phyloP scores from a whole-genome alignment of 2,888 invertebrate genomes.

The Drosophila kanekoi region DNA sequence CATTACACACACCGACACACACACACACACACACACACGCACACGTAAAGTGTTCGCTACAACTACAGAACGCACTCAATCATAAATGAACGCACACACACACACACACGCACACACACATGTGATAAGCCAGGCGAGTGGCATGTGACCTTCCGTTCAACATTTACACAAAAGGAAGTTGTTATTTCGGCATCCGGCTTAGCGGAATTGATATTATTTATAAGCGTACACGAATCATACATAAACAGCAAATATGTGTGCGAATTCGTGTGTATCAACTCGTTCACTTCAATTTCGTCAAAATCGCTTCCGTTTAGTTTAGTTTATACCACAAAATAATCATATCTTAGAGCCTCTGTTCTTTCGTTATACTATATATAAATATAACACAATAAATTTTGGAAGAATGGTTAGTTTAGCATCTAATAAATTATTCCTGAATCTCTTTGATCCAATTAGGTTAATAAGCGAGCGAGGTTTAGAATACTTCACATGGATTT shows the following conservation, averaged over 20 bases:
- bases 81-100: constrained; percentile 63
- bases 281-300: constrained; percentile 21
- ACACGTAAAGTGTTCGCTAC: constrained; percentile 8
- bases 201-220: constrained; percentile 78
- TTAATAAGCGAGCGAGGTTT: no score
- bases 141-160: constrained; percentile 74
- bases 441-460: no score
- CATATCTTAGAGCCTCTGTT: background rate
- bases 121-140: constrained; percentile 44
- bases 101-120: constrained; percentile 20
- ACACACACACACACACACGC: constrained; percentile 19
- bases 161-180: constrained; percentile 77
- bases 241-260: background rate
- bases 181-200: constrained; percentile 81
- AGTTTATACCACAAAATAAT: constrained; percentile 7
- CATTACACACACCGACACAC: constrained; percentile 58
- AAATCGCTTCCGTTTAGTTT: constrained; percentile 30
- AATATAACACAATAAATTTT: no score
- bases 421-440: no score
- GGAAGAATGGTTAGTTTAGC: no score
- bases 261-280: constrained; percentile 11
- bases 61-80: constrained; percentile 67
- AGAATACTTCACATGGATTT: no score
- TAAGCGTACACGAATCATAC: constrained; percentile 53
- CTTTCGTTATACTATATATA: no score